Base-by-base conservation (phyloP, 2,797 vertebrate species). In the Oreochromis mossambicus region DNA sequence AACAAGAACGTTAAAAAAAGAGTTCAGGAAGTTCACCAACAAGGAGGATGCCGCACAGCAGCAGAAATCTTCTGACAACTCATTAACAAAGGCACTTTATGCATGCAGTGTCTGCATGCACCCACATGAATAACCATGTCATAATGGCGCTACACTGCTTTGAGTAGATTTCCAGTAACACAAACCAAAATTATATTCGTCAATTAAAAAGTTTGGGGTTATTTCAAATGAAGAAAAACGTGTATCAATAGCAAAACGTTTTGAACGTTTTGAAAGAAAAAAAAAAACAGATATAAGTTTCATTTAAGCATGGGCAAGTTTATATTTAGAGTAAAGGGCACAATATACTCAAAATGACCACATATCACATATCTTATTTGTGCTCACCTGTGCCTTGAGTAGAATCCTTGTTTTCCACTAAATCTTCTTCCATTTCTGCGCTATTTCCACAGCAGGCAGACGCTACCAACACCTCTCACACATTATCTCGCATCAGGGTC, bases 391-490 rank as follows among this genome's bases (percentile, higher is more conserved):
- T 48, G 12, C 81, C 38, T 89, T 90, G 83, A 77, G 90, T 81
- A 10, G 86, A 84, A 75, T 91, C 94, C 77, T 78, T 85, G 84
- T 88, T 89, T 52, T 83, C 34, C n/a, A 51, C 88, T 79, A 89
- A 88, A 79, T 91, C 78, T 85, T 92, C 92, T 61, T 96, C 95
- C 94, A 95, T 96, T 86, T 94, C 91, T 83, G 78, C 66, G 21
- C 66, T 78, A 58, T 81, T n/a, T 29, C 70, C 68, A n/a, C 78
- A 63, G 36, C 77, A 56, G 66, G 38, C n/a, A 75, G 58, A 82
- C 63, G 43, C 88, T 91, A 91, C n/a, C 29, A 79, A 68, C 48
- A 75, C 78, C n/a, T 21, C 56, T 46, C 34, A 58, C 43, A 82
- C 88, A 89, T 94, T 68, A 87, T 84, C 77, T 85, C 58, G 46